A percentile compares a stretch with the other conserved stretches of the same genome.
Evolutionary conservation across 1,140 invertebrate species (phyloP).

Genomic region (Neomicropteryx cornuta): DNA sequence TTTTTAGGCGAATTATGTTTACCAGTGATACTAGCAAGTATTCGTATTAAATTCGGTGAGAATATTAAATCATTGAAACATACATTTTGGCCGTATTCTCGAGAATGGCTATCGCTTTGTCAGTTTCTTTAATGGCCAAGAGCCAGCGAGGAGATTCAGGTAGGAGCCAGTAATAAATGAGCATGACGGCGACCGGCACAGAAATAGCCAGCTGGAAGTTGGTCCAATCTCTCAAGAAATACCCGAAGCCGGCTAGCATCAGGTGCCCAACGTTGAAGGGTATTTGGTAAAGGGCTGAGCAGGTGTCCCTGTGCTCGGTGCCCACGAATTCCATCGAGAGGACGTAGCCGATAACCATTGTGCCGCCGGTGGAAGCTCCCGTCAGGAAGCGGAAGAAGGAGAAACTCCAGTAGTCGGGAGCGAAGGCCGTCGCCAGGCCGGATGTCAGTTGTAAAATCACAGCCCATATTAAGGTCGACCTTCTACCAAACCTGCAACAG

Average conservation of each 20-base stretch:
- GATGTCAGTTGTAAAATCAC: conserved; percentile 45
- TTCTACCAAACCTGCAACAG: conserved; percentile 48
- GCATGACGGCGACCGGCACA: conserved; percentile 36
- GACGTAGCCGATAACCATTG: conserved; percentile 49
- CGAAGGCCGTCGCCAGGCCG: conserved; percentile 44
- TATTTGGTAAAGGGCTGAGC: conserved; percentile 47
- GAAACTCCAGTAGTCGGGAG: conserved; percentile 50
- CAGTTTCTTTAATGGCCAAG: conserved; percentile 43
- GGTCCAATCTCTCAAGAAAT: conserved; percentile 41
- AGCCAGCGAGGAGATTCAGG: conserved; percentile 62
- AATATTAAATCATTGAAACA: conserved; percentile 14
- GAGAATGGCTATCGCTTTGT: conserved; percentile 44
- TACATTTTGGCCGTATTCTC: conserved; percentile 43
- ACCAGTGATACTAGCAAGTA: not conserved
- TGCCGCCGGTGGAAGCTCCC: conserved; percentile 47
- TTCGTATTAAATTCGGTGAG: not conserved
- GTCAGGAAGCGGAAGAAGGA: conserved; percentile 46
- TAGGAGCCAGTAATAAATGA: conserved; percentile 47
- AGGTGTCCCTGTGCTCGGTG: conserved; percentile 45
- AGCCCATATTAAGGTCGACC: conserved; percentile 42
- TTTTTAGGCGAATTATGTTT: too few relatives aligned
- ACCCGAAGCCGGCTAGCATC: conserved; percentile 39
- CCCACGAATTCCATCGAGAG: conserved; percentile 42
- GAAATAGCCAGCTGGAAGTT: conserved; percentile 45
- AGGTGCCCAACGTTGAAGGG: conserved; percentile 47